A percentile compares a stretch with the other conserved stretches of the same genome.
These are phyloP conservation scores for Dipodomys merriami DNA, from an alignment of 2,113 vertebrate genomes.

Conservation along the genomic window DNA sequence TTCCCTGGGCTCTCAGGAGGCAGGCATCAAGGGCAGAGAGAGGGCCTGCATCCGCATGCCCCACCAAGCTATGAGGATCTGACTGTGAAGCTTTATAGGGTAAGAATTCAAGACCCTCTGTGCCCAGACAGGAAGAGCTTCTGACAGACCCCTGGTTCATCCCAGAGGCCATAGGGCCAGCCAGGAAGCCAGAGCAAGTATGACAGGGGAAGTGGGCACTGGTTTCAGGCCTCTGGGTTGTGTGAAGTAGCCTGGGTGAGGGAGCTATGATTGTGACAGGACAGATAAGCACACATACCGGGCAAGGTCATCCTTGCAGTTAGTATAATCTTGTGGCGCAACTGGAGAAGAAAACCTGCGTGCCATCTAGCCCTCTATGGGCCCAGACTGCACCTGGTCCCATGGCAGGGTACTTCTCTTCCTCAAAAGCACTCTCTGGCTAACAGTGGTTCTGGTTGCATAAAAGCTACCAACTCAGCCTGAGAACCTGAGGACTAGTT, in stretches of 20 bases:
- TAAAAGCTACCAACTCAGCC: not conserved
- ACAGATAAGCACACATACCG: not conserved
- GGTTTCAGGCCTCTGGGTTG: not conserved
- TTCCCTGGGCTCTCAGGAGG: not conserved
- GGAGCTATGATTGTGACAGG: not conserved
- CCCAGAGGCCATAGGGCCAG: not conserved
- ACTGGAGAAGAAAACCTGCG: fast-evolving
- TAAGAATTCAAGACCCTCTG: not conserved
- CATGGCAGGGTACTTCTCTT: not conserved
- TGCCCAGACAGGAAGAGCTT: not conserved
- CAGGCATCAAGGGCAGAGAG: not conserved
- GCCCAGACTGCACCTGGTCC: not conserved
- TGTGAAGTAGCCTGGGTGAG: not conserved
- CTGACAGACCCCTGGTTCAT: not conserved
- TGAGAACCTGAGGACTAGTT: not conserved
- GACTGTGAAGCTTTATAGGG: not conserved
- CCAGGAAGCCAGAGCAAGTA: not conserved
- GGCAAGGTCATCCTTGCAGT: not conserved
- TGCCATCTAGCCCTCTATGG: not conserved
- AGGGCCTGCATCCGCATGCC: not conserved
- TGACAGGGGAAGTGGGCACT: not conserved
- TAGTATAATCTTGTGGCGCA: not conserved
- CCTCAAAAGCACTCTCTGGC: not conserved
- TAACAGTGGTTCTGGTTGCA: not conserved
- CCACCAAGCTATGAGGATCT: not conserved